A percentile compares a stretch with the other conserved stretches of the same genome.
These are phyloP conservation scores for Monodelphis domestica DNA, from an alignment of 2,797 vertebrate species.

Conservation along the genomic window DNA sequence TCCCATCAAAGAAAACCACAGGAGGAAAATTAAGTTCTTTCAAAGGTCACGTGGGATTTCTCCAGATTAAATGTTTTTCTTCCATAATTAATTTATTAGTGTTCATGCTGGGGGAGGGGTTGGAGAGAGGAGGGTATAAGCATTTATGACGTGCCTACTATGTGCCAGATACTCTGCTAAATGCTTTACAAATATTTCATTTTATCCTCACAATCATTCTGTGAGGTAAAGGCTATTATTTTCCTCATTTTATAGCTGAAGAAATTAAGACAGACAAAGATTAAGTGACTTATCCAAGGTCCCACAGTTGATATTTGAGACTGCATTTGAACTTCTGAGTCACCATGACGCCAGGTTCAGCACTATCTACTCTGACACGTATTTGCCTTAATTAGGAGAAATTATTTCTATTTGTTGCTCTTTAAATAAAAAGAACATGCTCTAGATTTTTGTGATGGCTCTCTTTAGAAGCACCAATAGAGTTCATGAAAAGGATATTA, in stretches of 20 bases:
- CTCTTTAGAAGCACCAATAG: background rate
- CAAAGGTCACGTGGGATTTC: slow-evolving; percentile 40
- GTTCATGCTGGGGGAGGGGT: background rate
- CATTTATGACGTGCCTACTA: background rate
- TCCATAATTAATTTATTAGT: slow-evolving; percentile 54
- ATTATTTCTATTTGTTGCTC: slow-evolving; percentile 32
- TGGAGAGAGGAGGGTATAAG: background rate
- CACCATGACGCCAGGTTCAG: background rate
- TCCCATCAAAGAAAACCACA: slow-evolving; percentile 32
- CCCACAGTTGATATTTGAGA: background rate
- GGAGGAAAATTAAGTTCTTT: background rate
- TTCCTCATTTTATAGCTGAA: background rate
- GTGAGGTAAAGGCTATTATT: background rate
- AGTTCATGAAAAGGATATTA: background rate
- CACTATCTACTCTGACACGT: background rate
- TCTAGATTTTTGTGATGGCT: slow-evolving; percentile 10
- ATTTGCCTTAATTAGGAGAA: background rate
- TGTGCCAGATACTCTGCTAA: background rate
- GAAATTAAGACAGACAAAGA: background rate
- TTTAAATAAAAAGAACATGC: slow-evolving; percentile 36
- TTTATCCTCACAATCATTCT: background rate
- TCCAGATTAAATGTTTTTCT: slow-evolving; percentile 45
- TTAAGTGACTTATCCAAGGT: background rate
- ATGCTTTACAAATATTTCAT: background rate
- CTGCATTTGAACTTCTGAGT: background rate